Evolutionary conservation across 2,888 invertebrate genomes (phyloP).

Genomic region (Epistrophella euchroma): DNA sequence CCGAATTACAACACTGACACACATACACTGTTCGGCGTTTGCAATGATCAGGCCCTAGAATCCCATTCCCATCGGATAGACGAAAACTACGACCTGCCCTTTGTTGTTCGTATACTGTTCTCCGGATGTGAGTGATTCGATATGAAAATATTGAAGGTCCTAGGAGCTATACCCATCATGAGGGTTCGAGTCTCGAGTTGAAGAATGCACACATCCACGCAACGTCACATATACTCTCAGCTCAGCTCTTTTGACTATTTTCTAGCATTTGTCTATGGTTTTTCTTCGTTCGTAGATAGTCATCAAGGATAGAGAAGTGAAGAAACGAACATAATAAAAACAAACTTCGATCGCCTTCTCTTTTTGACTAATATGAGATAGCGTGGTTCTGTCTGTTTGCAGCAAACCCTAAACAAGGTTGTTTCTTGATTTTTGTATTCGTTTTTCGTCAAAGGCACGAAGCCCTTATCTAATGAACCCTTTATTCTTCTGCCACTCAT

Average conservation of each 20-base stretch:
- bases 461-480: slow-evolving; percentile 69
- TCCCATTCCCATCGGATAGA: slow-evolving; percentile 48
- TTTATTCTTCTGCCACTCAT: slow-evolving; percentile 54
- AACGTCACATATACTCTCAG: neutral
- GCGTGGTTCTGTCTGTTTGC: neutral
- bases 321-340: slow-evolving; percentile 49
- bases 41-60: slow-evolving; percentile 54
- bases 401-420: slow-evolving; percentile 33
- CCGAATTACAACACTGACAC: slow-evolving; percentile 69
- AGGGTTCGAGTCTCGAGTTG: slow-evolving; percentile 49
- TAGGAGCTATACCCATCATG: slow-evolving; percentile 46
- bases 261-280: slow-evolving; percentile 67
- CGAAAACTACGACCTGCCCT: slow-evolving; percentile 30
- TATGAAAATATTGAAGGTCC: slow-evolving; percentile 62
- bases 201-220: slow-evolving; percentile 20
- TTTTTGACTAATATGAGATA: slow-evolving; percentile 25
- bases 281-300: slow-evolving; percentile 49
- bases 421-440: slow-evolving; percentile 36
- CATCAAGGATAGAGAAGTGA: slow-evolving; percentile 39
- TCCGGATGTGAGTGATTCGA: slow-evolving; percentile 49
- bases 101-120: slow-evolving; percentile 10
- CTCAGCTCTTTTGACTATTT: slow-evolving; percentile 35
- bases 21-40: slow-evolving; percentile 61
- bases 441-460: slow-evolving; percentile 28
- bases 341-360: slow-evolving; percentile 51